These are phyloP conservation scores for Strigamia maritima DNA, from an alignment of 2,888 invertebrate genomes.

Conservation along the genomic window DNA sequence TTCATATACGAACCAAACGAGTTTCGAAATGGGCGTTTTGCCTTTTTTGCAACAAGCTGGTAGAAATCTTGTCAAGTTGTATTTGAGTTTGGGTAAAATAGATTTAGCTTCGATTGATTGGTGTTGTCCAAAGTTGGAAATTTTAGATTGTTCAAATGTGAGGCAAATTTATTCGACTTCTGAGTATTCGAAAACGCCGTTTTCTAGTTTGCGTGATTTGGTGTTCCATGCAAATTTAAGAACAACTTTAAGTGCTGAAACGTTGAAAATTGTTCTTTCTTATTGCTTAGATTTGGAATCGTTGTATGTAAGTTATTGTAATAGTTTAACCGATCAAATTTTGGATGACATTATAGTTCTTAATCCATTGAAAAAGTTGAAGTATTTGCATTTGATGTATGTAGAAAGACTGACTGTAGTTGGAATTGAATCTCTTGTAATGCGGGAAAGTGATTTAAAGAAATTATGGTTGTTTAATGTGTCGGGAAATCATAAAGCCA, in stretches of 20 bases:
- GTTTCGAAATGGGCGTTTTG: conserved; percentile 31
- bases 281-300: conserved; percentile 24
- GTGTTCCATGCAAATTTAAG: conserved; percentile 18
- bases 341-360: not conserved
- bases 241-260: not conserved
- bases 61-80: not conserved
- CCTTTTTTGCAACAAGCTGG: conserved; percentile 30
- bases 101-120: conserved; percentile 15
- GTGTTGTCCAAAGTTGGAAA: conserved; percentile 13
- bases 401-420: conserved; percentile 28
- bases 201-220: conserved; percentile 2
- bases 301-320: conserved; percentile 29
- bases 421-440: conserved; percentile 2
- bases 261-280: conserved; percentile 4
- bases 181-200: conserved; percentile 8
- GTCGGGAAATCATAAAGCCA: conserved; percentile 19
- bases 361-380: conserved; percentile 26
- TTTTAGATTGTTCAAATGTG: conserved; percentile 24
- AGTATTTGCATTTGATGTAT: conserved; percentile 36
- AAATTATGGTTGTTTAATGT: conserved; percentile 33
- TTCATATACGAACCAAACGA: not conserved
- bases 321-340: not conserved
- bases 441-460: conserved; percentile 33
- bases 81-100: conserved; percentile 12
- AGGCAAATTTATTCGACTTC: not conserved